These are phyloP conservation scores for Sphenopsis melanotis DNA, from an alignment of 2,797 vertebrate genomes.

Conservation along the genomic window DNA sequence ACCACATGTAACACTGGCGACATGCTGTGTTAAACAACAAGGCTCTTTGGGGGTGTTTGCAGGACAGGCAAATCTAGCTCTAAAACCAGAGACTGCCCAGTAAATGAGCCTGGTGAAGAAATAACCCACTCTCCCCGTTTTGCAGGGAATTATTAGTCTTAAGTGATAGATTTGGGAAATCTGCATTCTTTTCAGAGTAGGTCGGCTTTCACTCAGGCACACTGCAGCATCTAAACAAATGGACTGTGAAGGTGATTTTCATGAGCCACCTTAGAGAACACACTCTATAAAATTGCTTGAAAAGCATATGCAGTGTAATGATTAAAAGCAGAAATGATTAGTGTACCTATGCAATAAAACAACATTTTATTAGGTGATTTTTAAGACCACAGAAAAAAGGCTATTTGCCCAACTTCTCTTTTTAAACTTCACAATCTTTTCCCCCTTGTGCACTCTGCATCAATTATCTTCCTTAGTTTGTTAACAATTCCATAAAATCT, in stretches of 20 bases:
- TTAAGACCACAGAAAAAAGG: background rate
- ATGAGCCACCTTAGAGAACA: background rate
- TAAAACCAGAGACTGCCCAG: background rate
- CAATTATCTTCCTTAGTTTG: background rate
- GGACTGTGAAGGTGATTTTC: conserved; percentile 42
- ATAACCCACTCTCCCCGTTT: background rate
- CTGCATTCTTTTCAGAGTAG: background rate
- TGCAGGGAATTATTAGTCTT: background rate
- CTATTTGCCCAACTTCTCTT: background rate
- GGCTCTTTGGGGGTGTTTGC: background rate
- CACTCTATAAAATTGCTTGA: background rate
- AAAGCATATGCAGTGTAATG: background rate
- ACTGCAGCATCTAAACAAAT: background rate
- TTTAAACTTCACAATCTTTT: background rate
- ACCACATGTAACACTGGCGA: background rate
- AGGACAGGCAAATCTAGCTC: background rate
- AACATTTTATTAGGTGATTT: conserved; percentile 16
- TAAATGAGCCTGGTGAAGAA: background rate
- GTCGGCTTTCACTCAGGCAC: background rate
- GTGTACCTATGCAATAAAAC: background rate
- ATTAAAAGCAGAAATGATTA: conserved; percentile 2
- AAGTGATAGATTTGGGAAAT: conserved; percentile 1
- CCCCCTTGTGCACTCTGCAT: background rate
- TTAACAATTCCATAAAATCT: background rate
- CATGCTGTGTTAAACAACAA: background rate